These are phyloP conservation scores for Orientallactaga sibirica DNA, from an alignment of 2,797 vertebrate genomes.

Conservation along the genomic window DNA sequence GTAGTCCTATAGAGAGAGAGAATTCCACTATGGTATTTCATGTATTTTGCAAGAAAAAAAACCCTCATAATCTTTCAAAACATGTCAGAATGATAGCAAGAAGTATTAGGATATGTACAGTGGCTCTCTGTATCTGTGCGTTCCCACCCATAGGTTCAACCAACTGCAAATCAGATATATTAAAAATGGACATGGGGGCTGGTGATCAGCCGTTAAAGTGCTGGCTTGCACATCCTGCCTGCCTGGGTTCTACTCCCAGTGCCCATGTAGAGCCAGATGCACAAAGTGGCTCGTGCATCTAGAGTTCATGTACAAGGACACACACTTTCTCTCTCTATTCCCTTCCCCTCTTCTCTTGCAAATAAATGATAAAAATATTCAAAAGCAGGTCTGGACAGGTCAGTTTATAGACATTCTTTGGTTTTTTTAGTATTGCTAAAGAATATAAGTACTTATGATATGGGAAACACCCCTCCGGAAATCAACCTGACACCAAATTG, in stretches of 20 bases:
- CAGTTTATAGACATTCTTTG: background rate
- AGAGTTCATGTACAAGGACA: too few relatives aligned
- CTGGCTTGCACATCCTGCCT: too few relatives aligned
- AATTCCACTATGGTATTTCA: background rate
- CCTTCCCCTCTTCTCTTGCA: too few relatives aligned
- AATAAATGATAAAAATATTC: too few relatives aligned
- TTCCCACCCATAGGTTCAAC: background rate
- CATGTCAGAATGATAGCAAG: too few relatives aligned
- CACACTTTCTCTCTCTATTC: too few relatives aligned
- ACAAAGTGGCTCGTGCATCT: too few relatives aligned
- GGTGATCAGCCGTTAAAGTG: too few relatives aligned
- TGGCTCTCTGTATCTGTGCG: accelerated
- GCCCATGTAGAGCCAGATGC: too few relatives aligned
- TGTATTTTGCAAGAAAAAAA: background rate
- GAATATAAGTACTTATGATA: background rate
- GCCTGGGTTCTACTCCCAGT: too few relatives aligned
- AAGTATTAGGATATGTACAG: accelerated
- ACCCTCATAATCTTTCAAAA: background rate
- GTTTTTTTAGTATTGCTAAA: background rate
- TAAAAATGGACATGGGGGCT: background rate
- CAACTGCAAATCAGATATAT: background rate
- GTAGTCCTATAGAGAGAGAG: background rate
- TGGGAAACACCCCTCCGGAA: too few relatives aligned
- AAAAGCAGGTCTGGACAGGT: background rate
- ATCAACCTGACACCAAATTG: too few relatives aligned